Conservation (phyloP, 2,888 invertebrate genomes). For the Eupithecia subfuscata region DNA sequence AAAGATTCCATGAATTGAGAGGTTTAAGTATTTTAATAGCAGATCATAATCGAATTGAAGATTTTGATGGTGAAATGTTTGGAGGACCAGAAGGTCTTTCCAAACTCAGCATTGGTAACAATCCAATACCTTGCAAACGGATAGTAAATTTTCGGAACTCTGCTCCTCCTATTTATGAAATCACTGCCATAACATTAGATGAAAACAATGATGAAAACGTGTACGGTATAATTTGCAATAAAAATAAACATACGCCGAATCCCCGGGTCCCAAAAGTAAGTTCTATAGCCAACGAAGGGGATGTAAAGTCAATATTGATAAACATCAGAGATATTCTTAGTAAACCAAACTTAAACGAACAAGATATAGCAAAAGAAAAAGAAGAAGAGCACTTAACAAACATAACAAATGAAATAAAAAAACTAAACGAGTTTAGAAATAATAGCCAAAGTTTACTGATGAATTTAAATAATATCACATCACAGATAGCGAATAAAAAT, state of each 20-base stretch:
- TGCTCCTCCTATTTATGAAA: conserved; percentile 41
- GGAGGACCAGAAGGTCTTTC: conserved; percentile 51
- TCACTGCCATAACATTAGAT: conserved; percentile 55
- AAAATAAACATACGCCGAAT: conserved; percentile 23
- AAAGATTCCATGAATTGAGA: conserved; percentile 61
- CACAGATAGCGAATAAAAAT: conserved; percentile 29
- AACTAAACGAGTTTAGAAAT: conserved; percentile 38
- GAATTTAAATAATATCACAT: conserved; percentile 41
- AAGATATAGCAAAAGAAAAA: conserved; percentile 17
- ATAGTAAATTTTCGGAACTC: conserved; percentile 53
- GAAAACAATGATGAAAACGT: conserved; percentile 49
- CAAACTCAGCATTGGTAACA: conserved; percentile 67
- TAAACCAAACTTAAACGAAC: conserved; percentile 35
- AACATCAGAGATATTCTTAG: conserved; percentile 46
- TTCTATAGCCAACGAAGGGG: background rate
- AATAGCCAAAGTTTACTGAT: conserved; percentile 38
- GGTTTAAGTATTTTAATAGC: conserved; percentile 58
- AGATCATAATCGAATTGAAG: conserved; percentile 64
- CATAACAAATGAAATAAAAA: conserved; percentile 40
- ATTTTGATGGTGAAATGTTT: conserved; percentile 59
- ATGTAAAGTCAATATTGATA: conserved; percentile 29
- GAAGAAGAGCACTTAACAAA: conserved; percentile 40
- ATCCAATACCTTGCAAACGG: conserved; percentile 65
- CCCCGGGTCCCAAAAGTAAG: conserved; percentile 15
- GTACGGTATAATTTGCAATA: conserved; percentile 54